phyloP scores from a whole-genome alignment of 2,888 invertebrate genomes.

The Glaucopsyche alexis region DNA sequence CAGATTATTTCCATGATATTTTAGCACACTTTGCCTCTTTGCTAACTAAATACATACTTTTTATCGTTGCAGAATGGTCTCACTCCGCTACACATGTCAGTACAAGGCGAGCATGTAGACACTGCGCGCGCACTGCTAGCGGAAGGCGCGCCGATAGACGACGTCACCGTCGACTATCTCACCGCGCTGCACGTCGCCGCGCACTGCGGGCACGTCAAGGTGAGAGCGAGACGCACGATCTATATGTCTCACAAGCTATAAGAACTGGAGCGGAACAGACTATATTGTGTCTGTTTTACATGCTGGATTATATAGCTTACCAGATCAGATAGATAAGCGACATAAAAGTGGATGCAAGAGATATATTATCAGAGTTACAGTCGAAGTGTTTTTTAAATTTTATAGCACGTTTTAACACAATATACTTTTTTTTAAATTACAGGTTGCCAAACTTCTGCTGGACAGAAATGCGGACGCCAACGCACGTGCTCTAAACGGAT shows the following conservation, averaged over 20 bases:
- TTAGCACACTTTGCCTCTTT: too few species aligned
- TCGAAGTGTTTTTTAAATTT: too few species aligned
- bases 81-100: conserved; percentile 99
- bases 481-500: conserved; percentile 97
- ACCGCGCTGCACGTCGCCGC: conserved; percentile 98
- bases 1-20: too few species aligned
- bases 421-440: conserved; percentile 41
- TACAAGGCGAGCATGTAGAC: conserved; percentile 99
- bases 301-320: too few species aligned
- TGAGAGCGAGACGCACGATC: conserved; percentile 36
- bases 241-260: too few species aligned
- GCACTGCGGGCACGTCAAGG: conserved; percentile 93
- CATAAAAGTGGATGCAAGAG: too few species aligned
- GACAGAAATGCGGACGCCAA: conserved; percentile 98
- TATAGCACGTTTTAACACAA: too few species aligned
- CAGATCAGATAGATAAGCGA: too few species aligned
- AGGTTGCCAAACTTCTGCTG: conserved; percentile 94
- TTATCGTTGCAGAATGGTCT: conserved; percentile 85
- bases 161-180: conserved; percentile 98
- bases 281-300: too few species aligned
- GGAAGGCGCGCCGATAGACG: conserved; percentile 98
- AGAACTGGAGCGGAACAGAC: too few species aligned
- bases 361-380: too few species aligned
- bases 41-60: too few species aligned
- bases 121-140: conserved; percentile 94